Conservation (phyloP, 2,797 vertebrate genomes). For the Tiaroga cobitis region DNA sequence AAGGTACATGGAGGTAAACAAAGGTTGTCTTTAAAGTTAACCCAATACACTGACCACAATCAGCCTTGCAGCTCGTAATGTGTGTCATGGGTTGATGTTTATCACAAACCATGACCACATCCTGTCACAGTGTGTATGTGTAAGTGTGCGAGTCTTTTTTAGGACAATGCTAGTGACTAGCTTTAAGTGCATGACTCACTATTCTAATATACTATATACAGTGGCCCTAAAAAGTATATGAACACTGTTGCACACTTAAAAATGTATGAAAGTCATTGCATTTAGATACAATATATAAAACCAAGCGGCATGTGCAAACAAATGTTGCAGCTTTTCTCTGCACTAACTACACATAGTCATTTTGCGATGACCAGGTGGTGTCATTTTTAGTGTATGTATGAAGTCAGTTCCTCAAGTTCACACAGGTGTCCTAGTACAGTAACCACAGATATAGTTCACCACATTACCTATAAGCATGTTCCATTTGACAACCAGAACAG, state of each 20-base stretch:
- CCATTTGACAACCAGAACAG: not conserved
- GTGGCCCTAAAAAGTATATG: not conserved
- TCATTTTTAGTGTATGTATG: not conserved
- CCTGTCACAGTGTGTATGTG: slow-evolving; percentile 41
- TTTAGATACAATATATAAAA: not conserved
- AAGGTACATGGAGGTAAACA: not conserved
- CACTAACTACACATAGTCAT: not conserved
- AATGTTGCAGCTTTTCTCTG: not conserved
- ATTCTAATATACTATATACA: not conserved
- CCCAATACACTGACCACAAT: slow-evolving; percentile 46
- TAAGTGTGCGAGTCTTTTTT: slow-evolving; percentile 10
- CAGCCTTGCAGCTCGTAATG: slow-evolving; percentile 54
- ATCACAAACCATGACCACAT: slow-evolving; percentile 57
- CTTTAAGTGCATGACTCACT: not conserved
- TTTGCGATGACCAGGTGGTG: not conserved
- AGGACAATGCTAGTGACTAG: slow-evolving; percentile 13
- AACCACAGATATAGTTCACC: not conserved
- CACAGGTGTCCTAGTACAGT: slow-evolving; percentile 1
- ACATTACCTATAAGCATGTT: not conserved
- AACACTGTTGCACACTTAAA: not conserved
- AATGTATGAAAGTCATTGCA: not conserved
- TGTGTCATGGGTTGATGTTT: slow-evolving; percentile 29
- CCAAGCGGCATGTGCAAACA: not conserved
- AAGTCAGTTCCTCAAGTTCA: slow-evolving; percentile 7
- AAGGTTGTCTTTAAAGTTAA: slow-evolving; percentile 41